These are phyloP conservation scores for Tinea pellionella DNA, from an alignment of 2,888 invertebrate species.

Conservation along the genomic window DNA sequence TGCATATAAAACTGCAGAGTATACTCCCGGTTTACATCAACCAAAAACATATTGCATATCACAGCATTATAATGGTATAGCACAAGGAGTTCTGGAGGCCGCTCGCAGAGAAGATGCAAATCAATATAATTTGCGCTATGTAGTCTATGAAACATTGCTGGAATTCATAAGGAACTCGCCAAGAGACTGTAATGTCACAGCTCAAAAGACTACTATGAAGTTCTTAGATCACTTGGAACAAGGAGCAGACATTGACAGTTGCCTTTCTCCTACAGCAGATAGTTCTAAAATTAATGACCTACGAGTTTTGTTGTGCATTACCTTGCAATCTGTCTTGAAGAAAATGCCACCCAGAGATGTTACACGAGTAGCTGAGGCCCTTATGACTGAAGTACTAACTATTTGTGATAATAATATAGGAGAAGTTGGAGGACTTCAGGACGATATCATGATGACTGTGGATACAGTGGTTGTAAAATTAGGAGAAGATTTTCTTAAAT, in stretches of 20 bases:
- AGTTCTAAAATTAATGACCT: constrained; percentile 95
- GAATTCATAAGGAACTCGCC: constrained; percentile 99
- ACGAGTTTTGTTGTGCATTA: constrained; percentile 95
- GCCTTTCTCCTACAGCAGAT: constrained; percentile 86
- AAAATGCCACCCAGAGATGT: constrained; percentile 96
- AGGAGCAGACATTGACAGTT: constrained; percentile 93
- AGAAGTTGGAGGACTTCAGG: constrained; percentile 91
- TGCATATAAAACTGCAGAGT: constrained; percentile 92
- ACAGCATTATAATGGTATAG: constrained; percentile 92
- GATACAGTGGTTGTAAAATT: constrained; percentile 95
- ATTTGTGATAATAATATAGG: constrained; percentile 94
- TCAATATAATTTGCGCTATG: constrained; percentile 93
- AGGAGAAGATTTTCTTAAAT: constrained; percentile 92
- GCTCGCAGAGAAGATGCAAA: constrained; percentile 95
- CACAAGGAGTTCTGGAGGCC: constrained; percentile 90
- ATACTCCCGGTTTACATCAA: constrained; percentile 73
- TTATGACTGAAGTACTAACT: constrained; percentile 95
- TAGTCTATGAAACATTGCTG: constrained; percentile 99
- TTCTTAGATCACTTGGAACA: constrained; percentile 90
- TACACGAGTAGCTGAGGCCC: no score
- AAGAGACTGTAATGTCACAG: constrained; percentile 94
- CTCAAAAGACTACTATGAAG: constrained; percentile 97
- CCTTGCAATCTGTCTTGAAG: constrained; percentile 93
- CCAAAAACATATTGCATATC: constrained; percentile 95
- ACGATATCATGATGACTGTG: constrained; percentile 98